phyloP scores from a whole-genome alignment of 2,797 vertebrate genomes.

The Hoplostethus mediterraneus region DNA sequence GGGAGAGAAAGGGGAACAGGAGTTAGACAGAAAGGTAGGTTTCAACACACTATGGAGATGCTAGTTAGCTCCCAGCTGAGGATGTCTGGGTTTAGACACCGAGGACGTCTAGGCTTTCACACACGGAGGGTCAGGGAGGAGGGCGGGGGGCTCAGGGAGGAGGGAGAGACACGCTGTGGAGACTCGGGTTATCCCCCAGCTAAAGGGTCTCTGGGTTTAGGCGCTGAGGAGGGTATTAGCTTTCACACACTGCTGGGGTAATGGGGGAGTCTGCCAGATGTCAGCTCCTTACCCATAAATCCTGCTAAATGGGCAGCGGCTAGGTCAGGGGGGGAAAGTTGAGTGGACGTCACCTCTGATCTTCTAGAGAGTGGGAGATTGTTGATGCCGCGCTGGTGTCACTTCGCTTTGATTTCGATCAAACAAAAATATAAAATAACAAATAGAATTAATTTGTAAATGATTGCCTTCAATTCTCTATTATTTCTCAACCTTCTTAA shows the following conservation, averaged over 20 bases:
- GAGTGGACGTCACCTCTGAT: constrained; percentile 74
- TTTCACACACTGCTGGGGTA: constrained; percentile 83
- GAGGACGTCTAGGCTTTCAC: constrained; percentile 74
- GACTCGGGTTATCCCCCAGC: constrained; percentile 79
- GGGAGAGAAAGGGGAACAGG: constrained; percentile 1
- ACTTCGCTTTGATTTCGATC: constrained; percentile 56
- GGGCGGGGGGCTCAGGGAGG: constrained; percentile 18
- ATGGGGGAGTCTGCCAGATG: constrained; percentile 83
- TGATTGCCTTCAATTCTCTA: not conserved
- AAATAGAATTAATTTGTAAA: constrained; percentile 22
- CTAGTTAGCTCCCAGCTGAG: constrained; percentile 61
- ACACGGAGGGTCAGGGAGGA: constrained; percentile 57
- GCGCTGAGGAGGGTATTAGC: constrained; percentile 82
- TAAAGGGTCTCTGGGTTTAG: constrained; percentile 80
- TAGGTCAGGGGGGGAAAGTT: constrained; percentile 48
- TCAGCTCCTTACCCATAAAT: constrained; percentile 82
- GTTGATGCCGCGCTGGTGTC: constrained; percentile 49
- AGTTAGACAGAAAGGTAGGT: constrained; percentile 31
- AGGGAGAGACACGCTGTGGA: constrained; percentile 61
- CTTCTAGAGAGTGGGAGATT: constrained; percentile 44
- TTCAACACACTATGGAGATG: constrained; percentile 13
- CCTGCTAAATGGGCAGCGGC: constrained; percentile 82
- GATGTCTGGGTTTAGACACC: constrained; percentile 66
- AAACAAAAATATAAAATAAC: constrained; percentile 40
- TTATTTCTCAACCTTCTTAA: constrained; percentile 57